Conservation (phyloP, 2,888 invertebrate genomes). For the Brachyptera putata region DNA sequence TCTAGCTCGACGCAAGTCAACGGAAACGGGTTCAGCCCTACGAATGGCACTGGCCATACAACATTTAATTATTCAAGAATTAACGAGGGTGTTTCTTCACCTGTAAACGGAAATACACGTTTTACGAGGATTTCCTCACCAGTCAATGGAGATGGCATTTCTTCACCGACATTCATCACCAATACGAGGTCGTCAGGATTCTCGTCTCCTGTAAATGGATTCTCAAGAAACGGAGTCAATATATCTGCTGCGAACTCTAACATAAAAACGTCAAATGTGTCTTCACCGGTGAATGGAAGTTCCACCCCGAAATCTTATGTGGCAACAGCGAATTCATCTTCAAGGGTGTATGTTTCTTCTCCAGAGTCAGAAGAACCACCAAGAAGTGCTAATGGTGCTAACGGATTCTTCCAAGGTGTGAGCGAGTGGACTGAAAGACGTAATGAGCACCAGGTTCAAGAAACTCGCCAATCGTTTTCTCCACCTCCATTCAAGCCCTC, state of each 20-base stretch:
- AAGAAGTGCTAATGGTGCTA: conserved; percentile 37
- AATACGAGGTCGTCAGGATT: neutral
- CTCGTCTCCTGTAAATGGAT: conserved; percentile 11
- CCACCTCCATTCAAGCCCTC: conserved; percentile 17
- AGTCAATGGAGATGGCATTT: neutral
- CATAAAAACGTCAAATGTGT: neutral
- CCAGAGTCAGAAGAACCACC: conserved; percentile 48
- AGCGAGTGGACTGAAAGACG: conserved; percentile 55
- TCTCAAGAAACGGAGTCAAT: neutral
- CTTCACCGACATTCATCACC: neutral
- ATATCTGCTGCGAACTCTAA: neutral
- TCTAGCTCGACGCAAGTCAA: conserved; percentile 18
- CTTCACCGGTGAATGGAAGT: conserved; percentile 43
- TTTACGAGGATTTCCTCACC: conserved; percentile 8
- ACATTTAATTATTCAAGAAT: too few relatives aligned
- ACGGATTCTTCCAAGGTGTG: conserved; percentile 25
- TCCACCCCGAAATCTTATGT: conserved; percentile 35
- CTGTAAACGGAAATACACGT: neutral
- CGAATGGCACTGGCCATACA: neutral
- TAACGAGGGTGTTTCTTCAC: neutral
- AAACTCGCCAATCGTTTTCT: conserved; percentile 14
- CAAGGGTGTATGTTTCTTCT: conserved; percentile 53
- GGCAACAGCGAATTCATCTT: conserved; percentile 41
- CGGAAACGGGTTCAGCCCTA: conserved; percentile 2
- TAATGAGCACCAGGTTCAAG: conserved; percentile 22